These are phyloP conservation scores for Cyprinus carpio DNA, from an alignment of 2,113 vertebrate species.

Conservation along the genomic window DNA sequence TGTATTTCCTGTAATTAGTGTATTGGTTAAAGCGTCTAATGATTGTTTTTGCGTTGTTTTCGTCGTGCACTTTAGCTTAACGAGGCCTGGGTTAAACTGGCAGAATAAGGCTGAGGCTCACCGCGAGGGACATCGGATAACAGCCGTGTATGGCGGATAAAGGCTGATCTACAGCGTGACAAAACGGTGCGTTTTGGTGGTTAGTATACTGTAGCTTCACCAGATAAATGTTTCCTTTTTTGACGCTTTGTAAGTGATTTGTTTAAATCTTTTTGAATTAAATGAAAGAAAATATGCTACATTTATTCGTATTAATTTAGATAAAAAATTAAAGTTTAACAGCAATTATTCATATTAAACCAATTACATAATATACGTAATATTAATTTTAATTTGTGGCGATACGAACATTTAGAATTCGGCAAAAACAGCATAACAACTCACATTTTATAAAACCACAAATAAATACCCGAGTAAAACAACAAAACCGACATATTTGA, in stretches of 20 bases:
- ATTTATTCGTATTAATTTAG: too few species aligned
- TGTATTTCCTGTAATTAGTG: not conserved
- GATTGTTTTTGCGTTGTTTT: constrained; percentile 18
- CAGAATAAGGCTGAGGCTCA: constrained; percentile 30
- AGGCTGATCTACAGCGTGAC: constrained; percentile 37
- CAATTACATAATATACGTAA: not conserved
- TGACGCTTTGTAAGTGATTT: not conserved
- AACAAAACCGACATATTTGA: not conserved
- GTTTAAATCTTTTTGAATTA: not conserved
- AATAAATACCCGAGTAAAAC: not conserved
- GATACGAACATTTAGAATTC: not conserved
- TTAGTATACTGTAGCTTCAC: not conserved
- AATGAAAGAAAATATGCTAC: not conserved
- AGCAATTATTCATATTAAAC: not conserved
- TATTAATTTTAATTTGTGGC: not conserved
- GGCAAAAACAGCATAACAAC: not conserved
- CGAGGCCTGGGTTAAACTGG: constrained; percentile 6
- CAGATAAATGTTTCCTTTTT: not conserved
- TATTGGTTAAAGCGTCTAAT: not conserved
- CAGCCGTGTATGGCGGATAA: constrained; percentile 24
- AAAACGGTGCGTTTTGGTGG: constrained; percentile 16
- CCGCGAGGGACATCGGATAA: constrained; percentile 31
- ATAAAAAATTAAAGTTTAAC: not conserved
- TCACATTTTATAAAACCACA: not conserved
- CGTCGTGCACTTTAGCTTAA: not conserved